phyloP scores from a whole-genome alignment of 2,888 invertebrate species.

The Pterostichus niger region DNA sequence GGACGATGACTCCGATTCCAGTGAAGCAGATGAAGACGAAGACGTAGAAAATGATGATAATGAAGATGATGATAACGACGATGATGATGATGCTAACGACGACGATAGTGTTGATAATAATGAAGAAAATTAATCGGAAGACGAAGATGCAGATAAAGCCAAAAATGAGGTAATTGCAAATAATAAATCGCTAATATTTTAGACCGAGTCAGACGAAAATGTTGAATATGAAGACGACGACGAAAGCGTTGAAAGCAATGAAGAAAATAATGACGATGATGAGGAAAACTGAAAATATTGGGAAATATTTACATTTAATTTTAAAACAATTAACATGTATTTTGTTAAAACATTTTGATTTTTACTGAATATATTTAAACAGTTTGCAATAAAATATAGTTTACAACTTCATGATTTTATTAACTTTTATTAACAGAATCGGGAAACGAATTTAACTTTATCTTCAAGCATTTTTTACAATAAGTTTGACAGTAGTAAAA shows the following conservation, averaged over 20 bases:
- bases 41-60: not conserved
- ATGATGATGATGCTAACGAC: conserved; percentile 71
- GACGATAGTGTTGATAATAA: conserved; percentile 75
- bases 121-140: conserved; percentile 74
- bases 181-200: no score
- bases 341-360: no score
- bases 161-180: no score
- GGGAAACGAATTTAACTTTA: conserved; percentile 83
- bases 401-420: conserved; percentile 73
- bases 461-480: conserved; percentile 85
- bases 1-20: conserved; percentile 4
- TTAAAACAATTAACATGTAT: no score
- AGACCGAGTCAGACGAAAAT: conserved; percentile 59
- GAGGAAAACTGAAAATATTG: not conserved
- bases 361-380: no score
- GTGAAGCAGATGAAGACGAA: not conserved
- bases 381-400: not conserved
- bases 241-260: not conserved
- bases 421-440: conserved; percentile 83
- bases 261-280: not conserved
- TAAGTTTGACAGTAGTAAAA: conserved; percentile 87
- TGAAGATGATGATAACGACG: conserved; percentile 70
- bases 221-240: conserved; percentile 59
- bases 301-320: no score
- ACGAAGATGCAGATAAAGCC: conserved; percentile 54